Conservation (phyloP, 64 coral and sea anemone genomes). For the Montipora sp. region DNA sequence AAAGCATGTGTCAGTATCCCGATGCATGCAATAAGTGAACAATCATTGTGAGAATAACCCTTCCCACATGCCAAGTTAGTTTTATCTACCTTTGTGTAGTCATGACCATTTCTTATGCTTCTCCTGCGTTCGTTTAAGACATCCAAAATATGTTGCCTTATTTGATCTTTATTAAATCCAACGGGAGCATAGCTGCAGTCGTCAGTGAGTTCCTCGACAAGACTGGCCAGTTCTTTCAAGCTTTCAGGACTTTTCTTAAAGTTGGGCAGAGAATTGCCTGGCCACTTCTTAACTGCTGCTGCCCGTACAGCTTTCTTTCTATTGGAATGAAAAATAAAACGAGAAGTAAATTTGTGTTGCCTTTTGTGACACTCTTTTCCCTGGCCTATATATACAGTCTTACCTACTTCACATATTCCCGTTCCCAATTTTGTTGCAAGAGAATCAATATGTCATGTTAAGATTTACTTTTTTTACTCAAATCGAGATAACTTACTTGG, state of each 20-base stretch:
- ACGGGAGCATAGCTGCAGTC: conserved; percentile 23
- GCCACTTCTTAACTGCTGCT: not conserved
- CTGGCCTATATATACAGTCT: not conserved
- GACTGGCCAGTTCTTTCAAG: not conserved
- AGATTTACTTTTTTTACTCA: too few relatives aligned
- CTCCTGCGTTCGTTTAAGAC: conserved; percentile 44
- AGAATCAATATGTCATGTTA: not conserved
- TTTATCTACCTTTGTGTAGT: conserved; percentile 36
- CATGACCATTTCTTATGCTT: conserved; percentile 44
- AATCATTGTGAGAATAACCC: not conserved
- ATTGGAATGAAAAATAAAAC: not conserved
- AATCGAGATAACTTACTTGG: not conserved
- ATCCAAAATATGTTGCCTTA: conserved; percentile 61
- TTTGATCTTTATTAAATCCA: conserved; percentile 46
- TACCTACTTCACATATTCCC: not conserved
- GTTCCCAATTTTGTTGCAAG: not conserved
- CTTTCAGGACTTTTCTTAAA: conserved; percentile 9
- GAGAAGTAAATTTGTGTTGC: not conserved
- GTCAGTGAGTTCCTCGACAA: conserved; percentile 16
- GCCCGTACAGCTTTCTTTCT: not conserved
- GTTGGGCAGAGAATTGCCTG: conserved; percentile 9
- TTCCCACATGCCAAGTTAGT: not conserved
- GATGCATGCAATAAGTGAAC: not conserved
- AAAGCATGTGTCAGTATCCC: too few relatives aligned
- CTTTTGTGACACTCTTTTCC: not conserved